Percentiles rank a stretch among this genome's conserved stretches.
Conservation (phyloP, 2,797 vertebrate species). For the Bradypodion ventrale region DNA sequence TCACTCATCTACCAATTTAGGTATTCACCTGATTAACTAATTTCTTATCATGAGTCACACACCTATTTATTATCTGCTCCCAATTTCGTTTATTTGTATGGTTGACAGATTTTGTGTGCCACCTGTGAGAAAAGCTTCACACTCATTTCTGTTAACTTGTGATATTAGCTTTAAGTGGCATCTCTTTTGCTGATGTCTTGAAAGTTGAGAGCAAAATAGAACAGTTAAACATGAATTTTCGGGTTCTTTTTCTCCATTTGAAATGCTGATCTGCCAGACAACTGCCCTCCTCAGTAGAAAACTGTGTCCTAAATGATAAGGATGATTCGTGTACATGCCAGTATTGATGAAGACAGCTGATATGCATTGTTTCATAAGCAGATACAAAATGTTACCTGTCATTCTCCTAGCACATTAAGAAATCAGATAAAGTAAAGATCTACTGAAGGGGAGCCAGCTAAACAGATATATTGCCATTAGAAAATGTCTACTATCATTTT, state of each 20-base stretch:
- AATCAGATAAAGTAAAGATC: conserved; percentile 42
- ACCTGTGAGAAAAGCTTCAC: too few species aligned
- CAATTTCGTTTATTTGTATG: background rate
- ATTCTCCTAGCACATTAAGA: conserved; percentile 21
- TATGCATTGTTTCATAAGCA: conserved; percentile 39
- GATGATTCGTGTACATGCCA: conserved; percentile 19
- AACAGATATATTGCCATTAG: conserved; percentile 43
- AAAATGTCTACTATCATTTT: conserved; percentile 34
- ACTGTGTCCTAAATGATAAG: conserved; percentile 31
- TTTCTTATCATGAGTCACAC: too few species aligned
- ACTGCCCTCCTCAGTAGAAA: background rate
- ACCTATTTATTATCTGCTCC: too few species aligned
- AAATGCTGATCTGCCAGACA: conserved; percentile 2
- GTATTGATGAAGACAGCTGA: conserved; percentile 18
- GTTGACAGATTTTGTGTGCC: background rate
- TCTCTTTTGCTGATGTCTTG: conserved; percentile 12
- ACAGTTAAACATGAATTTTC: background rate
- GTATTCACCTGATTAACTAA: too few species aligned
- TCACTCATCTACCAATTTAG: too few species aligned
- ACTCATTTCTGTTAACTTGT: background rate
- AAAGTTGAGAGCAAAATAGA: conserved; percentile 30
- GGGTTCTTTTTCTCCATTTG: conserved; percentile 30
- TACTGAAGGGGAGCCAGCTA: conserved; percentile 2
- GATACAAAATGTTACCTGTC: conserved; percentile 22
- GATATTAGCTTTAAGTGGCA: background rate